Evolutionary conservation across 1,140 invertebrate genomes (phyloP), one percentile per base, ranked within the genome.

Genomic region (Hyles euphorbiae): DNA sequence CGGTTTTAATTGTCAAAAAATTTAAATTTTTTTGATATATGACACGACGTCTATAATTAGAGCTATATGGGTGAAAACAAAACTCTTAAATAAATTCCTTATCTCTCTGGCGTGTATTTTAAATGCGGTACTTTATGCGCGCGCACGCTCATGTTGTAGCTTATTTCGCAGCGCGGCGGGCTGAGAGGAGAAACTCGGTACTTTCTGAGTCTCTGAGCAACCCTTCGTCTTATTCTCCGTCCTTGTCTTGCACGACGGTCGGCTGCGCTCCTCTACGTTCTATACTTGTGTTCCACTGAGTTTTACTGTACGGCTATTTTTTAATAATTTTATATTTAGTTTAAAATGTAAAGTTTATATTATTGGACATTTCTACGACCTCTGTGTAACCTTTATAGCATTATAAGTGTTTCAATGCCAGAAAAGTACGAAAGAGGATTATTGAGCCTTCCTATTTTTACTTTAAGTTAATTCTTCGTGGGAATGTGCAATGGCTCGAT

Each of bases 191-290:
- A 81, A 86, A 86, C 70, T 76, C 78, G 65, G 60, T 87, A 84
- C 86, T 90, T 90, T 67, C 40, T 71, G 67, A 72, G 87, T 89
- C 88, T 88, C 85, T 64, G 80, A 88, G 86, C 87, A 89, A 89
- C 88, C 88, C 88, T 90, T 90, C 88, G 87, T 90, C 88, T 90
- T 90, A 84, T 88, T 85, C 81, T 82, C 86, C 74, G 74, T 90
- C 88, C 83, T 83, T 84, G 81, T 90, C 88, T 87, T 88, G 72
- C 87, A 73, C 87, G 84, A 83, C 78, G 77, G 72, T 81, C 76
- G 82, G 72, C 81, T 82, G 76, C 72, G 63, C 85, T 86, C 70
- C 82, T 88, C 83, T 83, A 76, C 60, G 53, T 59, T 5, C 67
- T 69, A 83, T 61, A 74, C 40, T 60, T 43, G 61, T 63, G 45